Base-by-base conservation (phyloP, 1,140 invertebrate species). In the Potamilus streckersoni region DNA sequence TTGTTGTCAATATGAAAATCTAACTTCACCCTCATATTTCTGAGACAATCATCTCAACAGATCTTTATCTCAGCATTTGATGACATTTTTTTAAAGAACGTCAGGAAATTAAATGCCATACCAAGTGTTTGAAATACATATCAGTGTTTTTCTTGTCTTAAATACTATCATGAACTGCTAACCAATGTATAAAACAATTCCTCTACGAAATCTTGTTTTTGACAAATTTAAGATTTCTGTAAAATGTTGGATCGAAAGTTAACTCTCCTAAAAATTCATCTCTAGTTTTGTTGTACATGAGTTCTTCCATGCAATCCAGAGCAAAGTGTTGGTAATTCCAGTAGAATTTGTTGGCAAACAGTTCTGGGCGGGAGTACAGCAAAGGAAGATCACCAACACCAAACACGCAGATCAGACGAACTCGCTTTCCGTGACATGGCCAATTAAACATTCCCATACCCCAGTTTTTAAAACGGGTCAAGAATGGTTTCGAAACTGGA, bases 281-380 rank as follows among this genome's bases (percentile, higher is more conserved):
- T 20, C 71, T 71, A 3, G 79, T 81, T 58, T 63, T 56, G 27
- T 81, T 79, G 55, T 67, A 81, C 56, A 63, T 68, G 58, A 79
- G 80, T 59, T 84, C 80, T 58, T 84, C 81, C 27, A 87, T 65
- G 74, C 86, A 87, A 27, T 79, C 72, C 19, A 81, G 76, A 0
- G 80, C 74, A 17, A 77, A 64, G 3, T 71, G 81, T 67, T 85
- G 79, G 75, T 72, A 81, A 49, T 80, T 27, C 1, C 68, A 17
- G 49, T 75, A 73, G 57, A 84, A 84, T 68, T 84, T 84, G 64
- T 84, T 84, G 56, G 73, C 82, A 68, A 84, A 84, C 12, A 84
- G 59, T 77, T 82, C 81, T 23, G 62, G 57, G 20, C 80, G 69
- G 17, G 49, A 61, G 2, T 68, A 55, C 20, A 84, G 66, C 12